Evolutionary conservation across 2,797 vertebrate genomes (phyloP).

Genomic region (Cyprinella venusta): DNA sequence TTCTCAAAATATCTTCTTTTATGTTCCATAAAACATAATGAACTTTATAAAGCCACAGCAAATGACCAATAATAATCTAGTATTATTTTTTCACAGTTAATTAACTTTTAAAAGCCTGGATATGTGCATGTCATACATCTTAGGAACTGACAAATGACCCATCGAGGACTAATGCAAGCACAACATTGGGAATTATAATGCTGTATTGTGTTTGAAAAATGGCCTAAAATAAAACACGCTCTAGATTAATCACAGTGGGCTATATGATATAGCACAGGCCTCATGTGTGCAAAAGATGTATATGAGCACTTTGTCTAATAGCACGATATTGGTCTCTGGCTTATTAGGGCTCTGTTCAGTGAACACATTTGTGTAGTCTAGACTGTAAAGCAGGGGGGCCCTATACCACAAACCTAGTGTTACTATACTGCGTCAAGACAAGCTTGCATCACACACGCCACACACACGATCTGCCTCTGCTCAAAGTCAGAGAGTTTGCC

Average conservation of each 20-base stretch:
- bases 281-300: slow-evolving; percentile 11
- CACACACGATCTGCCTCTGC: slow-evolving; percentile 37
- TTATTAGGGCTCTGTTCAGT: slow-evolving; percentile 58
- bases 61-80: background rate
- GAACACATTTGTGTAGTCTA: slow-evolving; percentile 63
- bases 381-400: slow-evolving; percentile 51
- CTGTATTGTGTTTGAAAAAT: slow-evolving; percentile 35
- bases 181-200: slow-evolving; percentile 23
- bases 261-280: slow-evolving; percentile 24
- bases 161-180: slow-evolving; percentile 22
- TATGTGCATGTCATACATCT: background rate
- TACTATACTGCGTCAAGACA: slow-evolving; percentile 21
- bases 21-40: background rate
- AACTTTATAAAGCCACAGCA: background rate
- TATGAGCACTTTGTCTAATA: slow-evolving; percentile 60
- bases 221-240: background rate
- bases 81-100: background rate
- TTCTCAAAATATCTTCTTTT: background rate
- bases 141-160: slow-evolving; percentile 36
- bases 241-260: slow-evolving; percentile 17
- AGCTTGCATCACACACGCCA: slow-evolving; percentile 29
- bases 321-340: slow-evolving; percentile 65
- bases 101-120: slow-evolving; percentile 24
- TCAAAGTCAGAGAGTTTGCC: slow-evolving; percentile 65
- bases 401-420: slow-evolving; percentile 31